Evolutionary conservation across 1,140 invertebrate genomes (phyloP), one percentile per base, ranked within the genome.

Genomic region (Pseudachorutes palmiensis): DNA sequence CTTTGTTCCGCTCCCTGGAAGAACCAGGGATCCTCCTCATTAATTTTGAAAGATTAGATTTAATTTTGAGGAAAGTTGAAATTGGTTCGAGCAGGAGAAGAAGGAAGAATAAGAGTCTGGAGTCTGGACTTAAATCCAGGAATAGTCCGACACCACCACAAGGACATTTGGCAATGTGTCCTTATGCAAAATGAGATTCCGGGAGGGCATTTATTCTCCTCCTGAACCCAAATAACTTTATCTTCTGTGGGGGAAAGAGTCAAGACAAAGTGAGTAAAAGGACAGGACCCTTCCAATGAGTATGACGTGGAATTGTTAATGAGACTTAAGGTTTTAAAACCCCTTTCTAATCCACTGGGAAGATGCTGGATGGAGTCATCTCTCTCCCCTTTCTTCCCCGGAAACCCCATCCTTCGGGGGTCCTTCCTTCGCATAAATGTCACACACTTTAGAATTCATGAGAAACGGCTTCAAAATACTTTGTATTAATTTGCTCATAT

Each of bases 41-140:
- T 55, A 55, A 55, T 55, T 55, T 55, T 55, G 51, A 55, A 55
- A 55, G 51, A 55, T 55, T 55, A 55, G 51, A 55, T 16, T 55
- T 55, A 55, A 55, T 55, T 55, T 55, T 55, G 51, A 55, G 51
- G 51, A 55, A 55, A 55, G 51, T 55, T 55, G 36, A 41, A 41
- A 41, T 41, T 41, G 19, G 36, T 41, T 41, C 36, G 5, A 9
- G 24, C 9, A 55, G 24, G 24, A 5, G 24, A 55, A 22, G 24
- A 3, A 55, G 51, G 24, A 9, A 24, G 24, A 3, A 55, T 14
- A 5, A 14, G 14, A n/a, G n/a, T n/a, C n/a, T n/a, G 24, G 51
- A 26, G 5, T 19, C 24, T 55, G 24, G 24, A 55, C 24, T 22
- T 55, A 14, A 9, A 14, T 26, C 14, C 12, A 55, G 24, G 9